Percentiles rank a stretch among this genome's conserved stretches.
phyloP scores from a whole-genome alignment of 2,888 invertebrate genomes.

The Amphipyra berbera region DNA sequence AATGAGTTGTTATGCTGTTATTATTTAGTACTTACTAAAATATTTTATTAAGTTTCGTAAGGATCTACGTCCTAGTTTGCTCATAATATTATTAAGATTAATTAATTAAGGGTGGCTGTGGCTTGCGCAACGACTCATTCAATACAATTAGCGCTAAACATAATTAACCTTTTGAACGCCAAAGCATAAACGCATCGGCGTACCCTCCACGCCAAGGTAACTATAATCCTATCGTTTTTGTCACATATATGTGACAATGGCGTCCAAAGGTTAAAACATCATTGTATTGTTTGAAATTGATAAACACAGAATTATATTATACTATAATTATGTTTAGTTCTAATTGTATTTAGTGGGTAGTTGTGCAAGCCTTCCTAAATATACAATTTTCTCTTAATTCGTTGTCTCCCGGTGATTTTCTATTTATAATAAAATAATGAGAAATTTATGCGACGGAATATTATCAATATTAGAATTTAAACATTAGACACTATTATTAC shows the following conservation, averaged over 20 bases:
- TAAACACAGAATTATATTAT: too few relatives aligned
- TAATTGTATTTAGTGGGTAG: too few relatives aligned
- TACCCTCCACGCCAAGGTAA: too few relatives aligned
- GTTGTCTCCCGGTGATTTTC: slow-evolving; percentile 7
- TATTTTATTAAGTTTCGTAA: slow-evolving; percentile 1
- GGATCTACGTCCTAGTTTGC: slow-evolving; percentile 35
- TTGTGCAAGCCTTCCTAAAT: background rate
- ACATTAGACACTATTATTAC: slow-evolving; percentile 27
- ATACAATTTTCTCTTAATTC: background rate
- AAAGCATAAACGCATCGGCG: too few relatives aligned
- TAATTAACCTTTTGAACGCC: too few relatives aligned
- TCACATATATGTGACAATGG: too few relatives aligned
- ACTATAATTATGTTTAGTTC: too few relatives aligned
- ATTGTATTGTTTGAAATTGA: too few relatives aligned
- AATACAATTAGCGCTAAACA: too few relatives aligned
- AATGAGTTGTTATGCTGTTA: background rate
- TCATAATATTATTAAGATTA: slow-evolving; percentile 26
- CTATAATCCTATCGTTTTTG: too few relatives aligned
- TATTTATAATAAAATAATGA: slow-evolving; percentile 17
- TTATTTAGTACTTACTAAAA: background rate
- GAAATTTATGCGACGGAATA: slow-evolving; percentile 49
- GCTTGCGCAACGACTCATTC: too few relatives aligned
- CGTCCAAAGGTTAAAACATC: too few relatives aligned
- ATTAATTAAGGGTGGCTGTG: background rate
- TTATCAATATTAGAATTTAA: slow-evolving; percentile 53